These are phyloP conservation scores for Hydrocynus forskahlii DNA, from an alignment of 2,797 vertebrate genomes.

Conservation along the genomic window DNA sequence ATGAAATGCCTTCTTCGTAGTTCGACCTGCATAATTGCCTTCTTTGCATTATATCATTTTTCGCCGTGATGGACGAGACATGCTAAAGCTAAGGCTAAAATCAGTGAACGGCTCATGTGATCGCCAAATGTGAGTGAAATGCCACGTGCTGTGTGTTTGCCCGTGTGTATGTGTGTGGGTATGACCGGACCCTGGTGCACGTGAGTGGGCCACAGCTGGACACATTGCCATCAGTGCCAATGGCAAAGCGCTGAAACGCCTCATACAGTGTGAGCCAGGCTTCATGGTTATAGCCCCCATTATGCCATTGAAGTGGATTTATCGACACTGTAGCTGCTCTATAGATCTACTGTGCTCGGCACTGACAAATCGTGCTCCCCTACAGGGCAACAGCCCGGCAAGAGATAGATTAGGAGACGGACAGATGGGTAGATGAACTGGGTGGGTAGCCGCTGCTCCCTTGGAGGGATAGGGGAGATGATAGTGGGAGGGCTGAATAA, in stretches of 20 bases:
- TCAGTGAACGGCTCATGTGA: neutral
- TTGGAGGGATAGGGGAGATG: constrained; percentile 12
- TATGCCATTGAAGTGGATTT: constrained; percentile 37
- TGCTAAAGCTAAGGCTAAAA: neutral
- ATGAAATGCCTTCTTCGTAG: constrained; percentile 10
- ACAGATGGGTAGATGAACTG: constrained; percentile 28
- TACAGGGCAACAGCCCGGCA: constrained; percentile 2
- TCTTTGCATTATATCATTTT: neutral
- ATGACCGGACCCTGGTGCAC: constrained; percentile 3
- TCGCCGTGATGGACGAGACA: neutral
- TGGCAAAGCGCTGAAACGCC: constrained; percentile 16
- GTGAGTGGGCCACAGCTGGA: constrained; percentile 36
- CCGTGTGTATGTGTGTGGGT: neutral
- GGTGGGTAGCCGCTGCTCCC: constrained; percentile 11
- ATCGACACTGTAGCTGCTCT: constrained; percentile 43
- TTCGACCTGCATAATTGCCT: neutral
- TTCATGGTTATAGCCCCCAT: constrained; percentile 37
- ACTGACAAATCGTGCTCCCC: constrained; percentile 32
- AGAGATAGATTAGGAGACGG: constrained; percentile 33
- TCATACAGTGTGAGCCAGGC: constrained; percentile 19
- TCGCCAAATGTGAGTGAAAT: neutral
- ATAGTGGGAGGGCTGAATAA: constrained; percentile 27
- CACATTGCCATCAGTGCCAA: constrained; percentile 32
- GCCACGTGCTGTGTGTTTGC: constrained; percentile 16
- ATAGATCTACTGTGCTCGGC: constrained; percentile 42